Evolutionary conservation across 2,888 invertebrate genomes (phyloP).

Genomic region (Calephelis perditalis): DNA sequence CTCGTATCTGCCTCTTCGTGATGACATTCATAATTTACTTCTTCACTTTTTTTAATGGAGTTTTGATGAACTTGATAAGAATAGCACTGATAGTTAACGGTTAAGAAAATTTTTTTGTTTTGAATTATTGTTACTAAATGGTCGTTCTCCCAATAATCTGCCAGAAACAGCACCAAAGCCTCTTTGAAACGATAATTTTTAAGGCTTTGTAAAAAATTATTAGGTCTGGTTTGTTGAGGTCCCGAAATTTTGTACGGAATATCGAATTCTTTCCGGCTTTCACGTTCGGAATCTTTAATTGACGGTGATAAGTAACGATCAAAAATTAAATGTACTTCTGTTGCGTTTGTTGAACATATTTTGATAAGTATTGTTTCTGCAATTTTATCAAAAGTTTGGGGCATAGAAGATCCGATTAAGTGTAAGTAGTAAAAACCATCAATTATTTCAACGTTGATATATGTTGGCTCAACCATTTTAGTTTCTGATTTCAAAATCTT

Average conservation of each 20-base stretch:
- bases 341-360: neutral
- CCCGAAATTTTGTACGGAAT: conserved; percentile 36
- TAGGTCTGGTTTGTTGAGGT: conserved; percentile 28
- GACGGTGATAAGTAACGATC: neutral
- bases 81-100: conserved; percentile 21
- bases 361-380: neutral
- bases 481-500: neutral
- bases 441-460: conserved; percentile 2
- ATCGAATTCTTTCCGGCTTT: conserved; percentile 22
- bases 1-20: conserved; percentile 25
- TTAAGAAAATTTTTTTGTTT: conserved; percentile 19
- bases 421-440: conserved; percentile 3
- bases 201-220: conserved; percentile 25
- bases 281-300: conserved; percentile 1
- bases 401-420: neutral
- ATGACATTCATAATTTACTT: conserved; percentile 28
- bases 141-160: conserved; percentile 24
- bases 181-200: conserved; percentile 29
- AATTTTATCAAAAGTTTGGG: neutral
- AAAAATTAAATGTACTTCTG: conserved; percentile 3
- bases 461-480: neutral
- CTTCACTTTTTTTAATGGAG: conserved; percentile 23
- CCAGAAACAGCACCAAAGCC: conserved; percentile 29
- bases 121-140: conserved; percentile 21
- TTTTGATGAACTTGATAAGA: conserved; percentile 23